Conservation (phyloP, 2,797 vertebrate genomes). For the Acipenser transmontanus region DNA sequence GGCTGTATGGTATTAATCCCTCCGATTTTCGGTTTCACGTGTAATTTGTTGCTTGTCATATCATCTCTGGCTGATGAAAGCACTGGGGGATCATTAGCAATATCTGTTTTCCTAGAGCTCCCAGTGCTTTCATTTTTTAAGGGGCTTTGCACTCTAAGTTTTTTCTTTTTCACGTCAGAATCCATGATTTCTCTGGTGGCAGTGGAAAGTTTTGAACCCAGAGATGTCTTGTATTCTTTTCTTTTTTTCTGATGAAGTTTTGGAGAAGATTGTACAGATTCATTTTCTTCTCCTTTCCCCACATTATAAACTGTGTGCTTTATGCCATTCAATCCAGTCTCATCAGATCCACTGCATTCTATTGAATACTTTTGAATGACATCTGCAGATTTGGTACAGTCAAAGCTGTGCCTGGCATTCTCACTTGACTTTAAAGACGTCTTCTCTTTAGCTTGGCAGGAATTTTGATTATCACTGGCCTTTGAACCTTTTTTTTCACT, state of each 20-base stretch:
- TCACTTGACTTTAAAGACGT: conserved; percentile 35
- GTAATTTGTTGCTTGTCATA: conserved; percentile 65
- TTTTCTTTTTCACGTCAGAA: conserved; percentile 70
- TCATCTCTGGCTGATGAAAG: conserved; percentile 73
- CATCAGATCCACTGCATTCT: conserved; percentile 39
- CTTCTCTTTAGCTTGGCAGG: conserved; percentile 52
- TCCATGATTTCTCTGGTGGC: conserved; percentile 76
- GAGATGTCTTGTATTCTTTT: conserved; percentile 65
- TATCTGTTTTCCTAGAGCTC: conserved; percentile 55
- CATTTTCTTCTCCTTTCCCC: conserved; percentile 51
- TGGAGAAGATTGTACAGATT: conserved; percentile 12
- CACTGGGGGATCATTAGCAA: conserved; percentile 56
- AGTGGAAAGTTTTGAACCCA: conserved; percentile 51
- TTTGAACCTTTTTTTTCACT: conserved; percentile 36
- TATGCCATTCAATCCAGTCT: conserved; percentile 34
- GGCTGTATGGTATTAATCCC: conserved; percentile 50
- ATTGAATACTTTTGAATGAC: conserved; percentile 40
- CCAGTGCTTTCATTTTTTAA: conserved; percentile 50
- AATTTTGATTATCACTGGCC: conserved; percentile 37
- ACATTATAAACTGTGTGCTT: conserved; percentile 41
- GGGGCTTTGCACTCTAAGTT: conserved; percentile 39
- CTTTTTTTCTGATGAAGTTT: conserved; percentile 67
- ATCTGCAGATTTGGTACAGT: conserved; percentile 26
- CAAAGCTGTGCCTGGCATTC: conserved; percentile 38
- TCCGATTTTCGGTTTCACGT: conserved; percentile 57